Evolutionary conservation across 2,113 vertebrate genomes (phyloP).

Genomic region (Irena cyanogastra): DNA sequence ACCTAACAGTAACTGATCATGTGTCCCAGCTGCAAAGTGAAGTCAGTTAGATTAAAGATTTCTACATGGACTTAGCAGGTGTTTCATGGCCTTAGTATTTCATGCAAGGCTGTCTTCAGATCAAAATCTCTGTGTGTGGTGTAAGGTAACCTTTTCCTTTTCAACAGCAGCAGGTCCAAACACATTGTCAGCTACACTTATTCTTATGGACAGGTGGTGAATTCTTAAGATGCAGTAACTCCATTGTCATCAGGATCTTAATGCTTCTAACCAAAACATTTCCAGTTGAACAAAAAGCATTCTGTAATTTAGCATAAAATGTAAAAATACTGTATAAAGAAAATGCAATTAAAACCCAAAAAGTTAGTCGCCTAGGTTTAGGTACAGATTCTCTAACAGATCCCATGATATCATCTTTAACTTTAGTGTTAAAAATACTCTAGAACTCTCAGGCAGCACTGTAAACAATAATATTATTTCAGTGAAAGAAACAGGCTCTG

Average conservation of each 20-base stretch:
- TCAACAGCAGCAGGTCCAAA: background rate
- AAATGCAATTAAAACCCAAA: background rate
- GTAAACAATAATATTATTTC: background rate
- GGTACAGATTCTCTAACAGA: background rate
- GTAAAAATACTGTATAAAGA: background rate
- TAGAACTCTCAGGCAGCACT: background rate
- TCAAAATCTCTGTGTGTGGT: background rate
- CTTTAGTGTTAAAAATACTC: background rate
- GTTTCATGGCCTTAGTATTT: background rate
- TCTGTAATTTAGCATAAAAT: background rate
- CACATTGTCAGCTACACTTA: background rate
- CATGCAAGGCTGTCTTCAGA: background rate
- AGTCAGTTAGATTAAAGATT: background rate
- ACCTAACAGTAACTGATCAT: background rate
- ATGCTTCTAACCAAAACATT: background rate
- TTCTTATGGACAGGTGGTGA: background rate
- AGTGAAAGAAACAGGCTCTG: background rate
- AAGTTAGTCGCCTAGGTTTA: background rate
- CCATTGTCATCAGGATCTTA: background rate
- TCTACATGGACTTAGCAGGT: background rate
- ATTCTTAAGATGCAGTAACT: background rate
- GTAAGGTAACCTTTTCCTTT: background rate
- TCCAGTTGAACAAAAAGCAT: background rate
- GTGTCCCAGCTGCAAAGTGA: background rate
- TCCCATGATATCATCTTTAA: background rate